A percentile compares a stretch with the other conserved stretches of the same genome.
Conservation (phyloP, 1,140 invertebrate species). For the Cepaea nemoralis region DNA sequence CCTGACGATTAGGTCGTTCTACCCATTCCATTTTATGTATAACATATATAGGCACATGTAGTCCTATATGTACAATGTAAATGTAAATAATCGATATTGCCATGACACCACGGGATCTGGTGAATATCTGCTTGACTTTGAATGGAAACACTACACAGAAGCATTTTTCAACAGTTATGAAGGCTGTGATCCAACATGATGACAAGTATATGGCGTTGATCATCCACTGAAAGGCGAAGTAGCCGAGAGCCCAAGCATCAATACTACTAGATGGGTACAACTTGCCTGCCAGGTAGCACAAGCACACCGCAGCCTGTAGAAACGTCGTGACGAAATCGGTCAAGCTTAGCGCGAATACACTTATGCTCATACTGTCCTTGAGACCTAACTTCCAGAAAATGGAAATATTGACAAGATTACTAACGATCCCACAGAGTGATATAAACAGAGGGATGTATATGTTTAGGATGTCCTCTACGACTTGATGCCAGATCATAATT, state of each 20-base stretch:
- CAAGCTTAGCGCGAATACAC: neutral
- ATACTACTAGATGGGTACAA: neutral
- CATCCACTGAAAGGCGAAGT: slow-evolving; percentile 6
- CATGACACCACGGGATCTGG: neutral
- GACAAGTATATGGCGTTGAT: neutral
- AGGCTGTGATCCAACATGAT: slow-evolving; percentile 16
- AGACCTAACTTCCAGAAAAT: neutral
- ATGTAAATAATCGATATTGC: neutral
- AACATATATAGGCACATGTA: slow-evolving; percentile 2
- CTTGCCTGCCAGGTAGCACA: neutral
- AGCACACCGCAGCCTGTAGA: neutral
- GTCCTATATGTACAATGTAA: neutral
- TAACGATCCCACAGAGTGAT: neutral
- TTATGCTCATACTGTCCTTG: slow-evolving; percentile 6
- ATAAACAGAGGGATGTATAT: neutral
- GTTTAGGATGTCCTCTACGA: neutral
- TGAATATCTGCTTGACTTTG: neutral
- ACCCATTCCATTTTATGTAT: neutral
- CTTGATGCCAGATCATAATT: too few species aligned
- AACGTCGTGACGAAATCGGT: neutral
- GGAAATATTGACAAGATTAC: neutral
- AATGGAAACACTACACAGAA: slow-evolving; percentile 20
- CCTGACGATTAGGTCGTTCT: neutral
- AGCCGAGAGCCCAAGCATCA: slow-evolving; percentile 3
- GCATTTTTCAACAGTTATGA: slow-evolving; percentile 8